These are phyloP conservation scores for Diarsia mendica DNA, from an alignment of 2,888 invertebrate species.

Conservation along the genomic window DNA sequence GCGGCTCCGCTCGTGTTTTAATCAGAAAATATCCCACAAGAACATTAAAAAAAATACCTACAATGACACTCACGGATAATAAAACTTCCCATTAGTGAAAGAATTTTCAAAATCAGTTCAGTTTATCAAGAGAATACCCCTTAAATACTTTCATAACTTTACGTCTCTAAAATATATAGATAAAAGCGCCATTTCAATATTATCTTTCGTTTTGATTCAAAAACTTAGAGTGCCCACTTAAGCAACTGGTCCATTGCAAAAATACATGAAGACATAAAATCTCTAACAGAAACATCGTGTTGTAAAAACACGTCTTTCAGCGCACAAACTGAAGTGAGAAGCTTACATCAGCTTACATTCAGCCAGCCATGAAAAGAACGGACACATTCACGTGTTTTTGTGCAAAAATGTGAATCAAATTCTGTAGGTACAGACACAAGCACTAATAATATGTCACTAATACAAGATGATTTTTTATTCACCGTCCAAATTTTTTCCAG, in stretches of 20 bases:
- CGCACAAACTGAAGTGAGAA: slow-evolving; percentile 23
- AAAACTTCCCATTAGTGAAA: too few species aligned
- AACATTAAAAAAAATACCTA: too few species aligned
- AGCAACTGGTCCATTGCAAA: slow-evolving; percentile 4
- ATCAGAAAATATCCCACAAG: too few species aligned
- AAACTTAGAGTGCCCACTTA: background rate
- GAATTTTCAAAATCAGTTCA: too few species aligned
- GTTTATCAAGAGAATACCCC: too few species aligned
- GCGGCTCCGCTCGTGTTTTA: too few species aligned
- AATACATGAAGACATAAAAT: slow-evolving; percentile 20
- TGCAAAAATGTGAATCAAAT: slow-evolving; percentile 58
- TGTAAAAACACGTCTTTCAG: slow-evolving; percentile 41
- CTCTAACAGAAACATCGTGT: slow-evolving; percentile 18
- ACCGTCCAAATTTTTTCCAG: too few species aligned
- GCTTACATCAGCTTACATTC: slow-evolving; percentile 57
- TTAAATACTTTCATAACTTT: too few species aligned
- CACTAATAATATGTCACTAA: too few species aligned
- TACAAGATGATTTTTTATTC: too few species aligned
- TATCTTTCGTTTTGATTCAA: background rate
- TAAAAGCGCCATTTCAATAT: slow-evolving; percentile 6
- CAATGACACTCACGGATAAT: too few species aligned
- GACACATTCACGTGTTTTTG: slow-evolving; percentile 49
- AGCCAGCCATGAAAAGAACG: slow-evolving; percentile 47
- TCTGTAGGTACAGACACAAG: slow-evolving; percentile 36
- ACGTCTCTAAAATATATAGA: too few species aligned